Percentiles rank a stretch among this genome's conserved stretches.
Evolutionary conservation across 2,797 vertebrate genomes (phyloP).

Genomic region (Buceros bicornis): DNA sequence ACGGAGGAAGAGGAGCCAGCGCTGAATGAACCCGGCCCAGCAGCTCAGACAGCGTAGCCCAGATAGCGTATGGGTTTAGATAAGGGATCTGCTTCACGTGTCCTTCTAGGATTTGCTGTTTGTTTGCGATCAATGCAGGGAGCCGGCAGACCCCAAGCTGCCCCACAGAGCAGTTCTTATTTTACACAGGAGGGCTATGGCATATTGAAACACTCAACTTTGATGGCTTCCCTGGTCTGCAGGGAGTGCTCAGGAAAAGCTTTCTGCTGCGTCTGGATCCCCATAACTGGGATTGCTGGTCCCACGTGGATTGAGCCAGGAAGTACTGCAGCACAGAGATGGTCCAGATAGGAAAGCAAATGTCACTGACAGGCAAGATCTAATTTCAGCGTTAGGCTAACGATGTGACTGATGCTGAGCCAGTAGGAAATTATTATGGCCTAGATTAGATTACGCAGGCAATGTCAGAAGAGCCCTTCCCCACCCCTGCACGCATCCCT

Average conservation of each 20-base stretch:
- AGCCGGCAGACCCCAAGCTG: background rate
- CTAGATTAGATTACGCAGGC: background rate
- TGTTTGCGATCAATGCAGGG: background rate
- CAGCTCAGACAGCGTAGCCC: background rate
- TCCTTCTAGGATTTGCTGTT: background rate
- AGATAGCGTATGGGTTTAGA: background rate
- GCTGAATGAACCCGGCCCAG: background rate
- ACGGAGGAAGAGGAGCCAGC: background rate
- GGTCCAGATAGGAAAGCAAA: conserved; percentile 29
- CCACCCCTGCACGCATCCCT: background rate
- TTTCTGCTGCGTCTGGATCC: conserved; percentile 30
- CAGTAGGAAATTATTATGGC: conserved; percentile 21
- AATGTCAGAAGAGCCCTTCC: background rate
- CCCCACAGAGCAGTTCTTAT: background rate
- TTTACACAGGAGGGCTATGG: conserved; percentile 59
- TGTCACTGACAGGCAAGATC: conserved; percentile 10
- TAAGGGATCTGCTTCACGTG: background rate
- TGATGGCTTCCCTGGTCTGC: conserved; percentile 30
- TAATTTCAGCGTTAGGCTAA: conserved; percentile 45
- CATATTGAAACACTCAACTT: conserved; percentile 46
- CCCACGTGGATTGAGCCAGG: conserved; percentile 38
- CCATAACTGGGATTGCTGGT: conserved; percentile 41
- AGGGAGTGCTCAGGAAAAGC: conserved; percentile 57
- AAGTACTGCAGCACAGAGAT: conserved; percentile 2
- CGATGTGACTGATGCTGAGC: background rate